A percentile compares a stretch with the other conserved stretches of the same genome.
Evolutionary conservation across 2,888 invertebrate species (phyloP).

Genomic region (Tubiluchus corallicola): DNA sequence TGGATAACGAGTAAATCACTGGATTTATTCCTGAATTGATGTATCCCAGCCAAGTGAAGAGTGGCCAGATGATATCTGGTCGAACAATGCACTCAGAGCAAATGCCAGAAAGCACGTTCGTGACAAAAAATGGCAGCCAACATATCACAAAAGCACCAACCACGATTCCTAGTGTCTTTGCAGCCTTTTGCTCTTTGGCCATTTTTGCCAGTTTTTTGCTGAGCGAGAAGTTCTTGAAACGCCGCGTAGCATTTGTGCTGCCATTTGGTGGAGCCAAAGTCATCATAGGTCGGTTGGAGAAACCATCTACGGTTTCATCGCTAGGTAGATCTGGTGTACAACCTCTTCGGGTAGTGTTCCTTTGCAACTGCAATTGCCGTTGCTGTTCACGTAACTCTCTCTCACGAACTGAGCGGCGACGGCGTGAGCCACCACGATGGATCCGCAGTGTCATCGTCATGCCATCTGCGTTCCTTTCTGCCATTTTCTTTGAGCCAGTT

Average conservation of each 20-base stretch:
- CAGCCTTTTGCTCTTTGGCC: slow-evolving; percentile 91
- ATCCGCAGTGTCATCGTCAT: slow-evolving; percentile 59
- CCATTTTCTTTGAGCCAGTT: slow-evolving; percentile 54
- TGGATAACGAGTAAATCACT: slow-evolving; percentile 96
- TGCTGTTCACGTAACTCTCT: background rate
- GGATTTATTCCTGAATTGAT: slow-evolving; percentile 43
- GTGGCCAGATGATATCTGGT: slow-evolving; percentile 62
- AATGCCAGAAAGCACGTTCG: slow-evolving; percentile 74
- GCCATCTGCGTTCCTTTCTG: slow-evolving; percentile 22
- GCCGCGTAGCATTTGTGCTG: background rate
- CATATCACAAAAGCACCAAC: slow-evolving; percentile 93
- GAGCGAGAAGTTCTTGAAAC: slow-evolving; percentile 54
- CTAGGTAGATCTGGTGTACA: background rate
- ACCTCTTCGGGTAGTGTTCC: no score
- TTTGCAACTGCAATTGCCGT: no score
- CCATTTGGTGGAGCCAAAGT: background rate
- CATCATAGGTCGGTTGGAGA: no score
- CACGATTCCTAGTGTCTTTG: slow-evolving; percentile 86
- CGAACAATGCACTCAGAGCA: slow-evolving; percentile 54
- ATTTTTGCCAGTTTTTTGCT: slow-evolving; percentile 84
- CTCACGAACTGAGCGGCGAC: no score
- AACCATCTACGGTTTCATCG: no score
- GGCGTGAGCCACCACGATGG: slow-evolving; percentile 62
- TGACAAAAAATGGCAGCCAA: slow-evolving; percentile 93
- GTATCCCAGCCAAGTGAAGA: slow-evolving; percentile 1